Evolutionary conservation across 2,113 vertebrate genomes (phyloP).

Genomic region (Catharus bicknelli): DNA sequence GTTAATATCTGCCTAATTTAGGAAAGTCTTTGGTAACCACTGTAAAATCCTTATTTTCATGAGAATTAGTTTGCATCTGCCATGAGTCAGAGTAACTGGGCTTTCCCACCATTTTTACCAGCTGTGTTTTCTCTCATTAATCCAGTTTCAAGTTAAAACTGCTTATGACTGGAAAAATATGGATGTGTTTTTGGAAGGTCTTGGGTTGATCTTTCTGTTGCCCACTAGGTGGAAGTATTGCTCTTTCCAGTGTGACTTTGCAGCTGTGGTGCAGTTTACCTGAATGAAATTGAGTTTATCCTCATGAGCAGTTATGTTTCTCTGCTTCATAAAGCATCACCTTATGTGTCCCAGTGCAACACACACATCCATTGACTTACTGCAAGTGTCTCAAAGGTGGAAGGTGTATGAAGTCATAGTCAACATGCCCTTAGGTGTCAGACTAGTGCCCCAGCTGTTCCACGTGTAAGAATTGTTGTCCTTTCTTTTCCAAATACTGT

Average conservation of each 20-base stretch:
- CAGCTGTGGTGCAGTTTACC: background rate
- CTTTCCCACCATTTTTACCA: conserved; percentile 61
- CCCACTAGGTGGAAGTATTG: conserved; percentile 68
- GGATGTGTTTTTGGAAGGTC: background rate
- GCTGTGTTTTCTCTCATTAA: conserved; percentile 58
- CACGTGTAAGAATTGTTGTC: conserved; percentile 45
- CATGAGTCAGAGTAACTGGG: conserved; percentile 20
- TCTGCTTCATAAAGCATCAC: conserved; percentile 17
- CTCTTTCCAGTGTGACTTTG: background rate
- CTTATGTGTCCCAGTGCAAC: background rate
- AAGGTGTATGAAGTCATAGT: conserved; percentile 35
- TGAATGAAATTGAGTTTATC: conserved; percentile 31
- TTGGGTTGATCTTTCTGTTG: background rate
- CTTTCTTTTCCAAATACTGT: conserved; percentile 59
- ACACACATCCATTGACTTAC: background rate
- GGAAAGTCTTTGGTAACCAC: conserved; percentile 43
- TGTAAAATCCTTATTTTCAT: conserved; percentile 55
- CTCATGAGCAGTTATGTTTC: background rate
- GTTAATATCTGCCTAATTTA: conserved; percentile 55
- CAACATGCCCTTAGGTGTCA: conserved; percentile 6
- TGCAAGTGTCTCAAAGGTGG: conserved; percentile 35
- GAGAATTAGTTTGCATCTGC: conserved; percentile 55
- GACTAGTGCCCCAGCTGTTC: conserved; percentile 22
- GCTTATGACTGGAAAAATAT: conserved; percentile 23
- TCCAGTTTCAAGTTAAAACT: conserved; percentile 61